A percentile compares a stretch with the other conserved stretches of the same genome.
These are phyloP conservation scores for Metalampra italica DNA, from an alignment of 2,888 invertebrate genomes.

Conservation along the genomic window DNA sequence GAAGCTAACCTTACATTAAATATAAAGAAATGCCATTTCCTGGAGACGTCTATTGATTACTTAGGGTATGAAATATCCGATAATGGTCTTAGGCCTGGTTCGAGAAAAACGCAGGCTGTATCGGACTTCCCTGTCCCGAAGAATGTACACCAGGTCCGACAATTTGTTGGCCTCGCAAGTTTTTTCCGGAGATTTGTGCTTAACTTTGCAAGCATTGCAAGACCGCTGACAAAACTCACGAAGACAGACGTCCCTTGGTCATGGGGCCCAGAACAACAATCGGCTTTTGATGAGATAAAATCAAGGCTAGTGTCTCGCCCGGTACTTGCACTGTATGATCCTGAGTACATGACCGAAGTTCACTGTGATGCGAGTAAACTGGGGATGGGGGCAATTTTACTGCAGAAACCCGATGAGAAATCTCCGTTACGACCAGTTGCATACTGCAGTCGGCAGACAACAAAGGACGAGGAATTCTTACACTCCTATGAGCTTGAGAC, in stretches of 20 bases:
- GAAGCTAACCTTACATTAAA: constrained; percentile 1
- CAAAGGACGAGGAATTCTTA: constrained; percentile 29
- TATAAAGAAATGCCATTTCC: constrained; percentile 4
- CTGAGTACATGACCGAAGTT: constrained; percentile 3
- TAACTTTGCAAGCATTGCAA: constrained; percentile 3
- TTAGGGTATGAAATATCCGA: constrained; percentile 6
- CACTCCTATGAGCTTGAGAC: constrained; percentile 32
- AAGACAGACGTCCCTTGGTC: constrained; percentile 2
- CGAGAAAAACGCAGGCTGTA: constrained; percentile 15
- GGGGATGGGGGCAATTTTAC: constrained; percentile 6
- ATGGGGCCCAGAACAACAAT: constrained; percentile 5
- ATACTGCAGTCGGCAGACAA: constrained; percentile 33
- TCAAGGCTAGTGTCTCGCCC: constrained; percentile 1
- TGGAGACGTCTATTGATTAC: background rate
- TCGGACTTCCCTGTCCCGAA: constrained; percentile 20
- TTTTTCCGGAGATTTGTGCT: constrained; percentile 26
- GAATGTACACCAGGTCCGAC: constrained; percentile 21
- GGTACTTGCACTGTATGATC: constrained; percentile 6
- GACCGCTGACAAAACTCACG: constrained; percentile 5
- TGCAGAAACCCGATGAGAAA: background rate
- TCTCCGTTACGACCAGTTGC: constrained; percentile 9
- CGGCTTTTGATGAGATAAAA: constrained; percentile 3
- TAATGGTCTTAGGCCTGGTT: constrained; percentile 8
- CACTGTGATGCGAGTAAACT: constrained; percentile 9
- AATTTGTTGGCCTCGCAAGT: constrained; percentile 23